phyloP scores from a whole-genome alignment of 2,888 invertebrate genomes.

The Coenonympha glycerion region DNA sequence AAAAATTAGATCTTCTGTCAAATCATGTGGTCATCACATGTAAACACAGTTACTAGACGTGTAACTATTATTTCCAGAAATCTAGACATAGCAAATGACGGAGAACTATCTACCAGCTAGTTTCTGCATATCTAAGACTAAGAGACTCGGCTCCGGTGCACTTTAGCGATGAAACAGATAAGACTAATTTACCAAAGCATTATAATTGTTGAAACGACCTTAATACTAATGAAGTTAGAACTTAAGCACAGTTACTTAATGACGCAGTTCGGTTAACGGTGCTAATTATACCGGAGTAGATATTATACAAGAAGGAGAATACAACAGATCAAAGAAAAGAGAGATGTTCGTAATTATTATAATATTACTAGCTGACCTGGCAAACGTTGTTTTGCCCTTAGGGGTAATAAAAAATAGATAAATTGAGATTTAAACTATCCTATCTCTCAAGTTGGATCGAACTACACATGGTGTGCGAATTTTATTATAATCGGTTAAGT shows the following conservation, averaged over 20 bases:
- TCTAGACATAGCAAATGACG: constrained; percentile 18
- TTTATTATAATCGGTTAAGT: no score
- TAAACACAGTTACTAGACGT: no score
- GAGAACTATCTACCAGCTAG: constrained; percentile 9
- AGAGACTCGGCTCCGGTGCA: constrained; percentile 20
- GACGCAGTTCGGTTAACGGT: constrained; percentile 1
- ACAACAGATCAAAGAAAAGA: constrained; percentile 1
- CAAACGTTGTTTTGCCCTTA: no score
- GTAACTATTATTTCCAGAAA: constrained; percentile 15
- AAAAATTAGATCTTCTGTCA: no score
- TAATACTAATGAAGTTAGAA: constrained; percentile 25
- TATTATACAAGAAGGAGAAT: background rate
- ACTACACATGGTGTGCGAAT: no score
- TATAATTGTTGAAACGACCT: constrained; percentile 31
- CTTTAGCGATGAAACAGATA: constrained; percentile 31
- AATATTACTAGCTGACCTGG: background rate
- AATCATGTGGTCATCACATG: no score
- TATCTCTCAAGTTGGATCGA: no score
- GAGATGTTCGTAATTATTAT: background rate
- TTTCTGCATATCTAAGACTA: constrained; percentile 20
- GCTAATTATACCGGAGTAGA: constrained; percentile 2
- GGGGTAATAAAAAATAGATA: no score
- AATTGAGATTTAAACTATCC: no score
- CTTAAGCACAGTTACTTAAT: constrained; percentile 10
- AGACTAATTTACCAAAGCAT: constrained; percentile 31